A percentile compares a stretch with the other conserved stretches of the same genome.
Evolutionary conservation across 2,888 invertebrate genomes (phyloP).

Genomic region (Drosophila nigritarsus): DNA sequence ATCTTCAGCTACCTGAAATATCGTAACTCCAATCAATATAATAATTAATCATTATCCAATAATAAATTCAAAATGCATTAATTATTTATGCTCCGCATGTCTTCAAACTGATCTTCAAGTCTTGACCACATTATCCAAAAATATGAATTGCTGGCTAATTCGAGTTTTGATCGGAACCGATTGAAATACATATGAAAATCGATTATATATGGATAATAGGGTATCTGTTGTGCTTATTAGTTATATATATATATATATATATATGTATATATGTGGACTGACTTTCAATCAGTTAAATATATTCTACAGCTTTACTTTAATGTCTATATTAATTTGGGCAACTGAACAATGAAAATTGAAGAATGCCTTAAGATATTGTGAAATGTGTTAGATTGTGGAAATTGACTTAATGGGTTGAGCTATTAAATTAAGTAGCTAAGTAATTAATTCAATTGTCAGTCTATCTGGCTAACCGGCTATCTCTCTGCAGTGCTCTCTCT

Average conservation of each 20-base stretch:
- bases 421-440: slow-evolving; percentile 7
- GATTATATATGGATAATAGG: neutral
- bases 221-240: neutral
- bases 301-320: neutral
- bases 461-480: neutral
- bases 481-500: neutral
- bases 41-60: too few species aligned
- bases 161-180: neutral
- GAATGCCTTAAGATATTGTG: neutral
- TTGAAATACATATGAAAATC: neutral
- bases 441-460: slow-evolving; percentile 2
- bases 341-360: neutral
- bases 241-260: neutral
- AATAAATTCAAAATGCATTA: too few species aligned
- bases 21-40: too few species aligned
- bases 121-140: neutral
- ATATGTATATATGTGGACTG: neutral
- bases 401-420: slow-evolving; percentile 4
- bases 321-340: neutral
- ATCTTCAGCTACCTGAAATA: too few species aligned
- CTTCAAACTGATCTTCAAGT: neutral
- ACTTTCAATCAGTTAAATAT: neutral
- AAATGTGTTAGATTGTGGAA: neutral
- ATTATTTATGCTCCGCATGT: neutral
- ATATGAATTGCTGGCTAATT: neutral